Evolutionary conservation across 2,888 invertebrate genomes (phyloP).

Genomic region (Gandaritis pyraliata): DNA sequence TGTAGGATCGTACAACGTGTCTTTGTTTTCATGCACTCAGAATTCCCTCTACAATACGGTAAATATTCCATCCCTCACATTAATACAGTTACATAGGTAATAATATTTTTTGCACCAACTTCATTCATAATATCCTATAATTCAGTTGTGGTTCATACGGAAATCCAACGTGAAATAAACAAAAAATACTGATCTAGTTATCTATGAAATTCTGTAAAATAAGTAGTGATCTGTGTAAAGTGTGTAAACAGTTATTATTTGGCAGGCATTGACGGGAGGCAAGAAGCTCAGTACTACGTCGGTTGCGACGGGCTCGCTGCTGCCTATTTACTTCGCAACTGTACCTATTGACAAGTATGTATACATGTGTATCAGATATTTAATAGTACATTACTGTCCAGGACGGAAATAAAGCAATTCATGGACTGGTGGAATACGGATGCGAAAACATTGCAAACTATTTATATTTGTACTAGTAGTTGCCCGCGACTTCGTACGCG

Average conservation of each 20-base stretch:
- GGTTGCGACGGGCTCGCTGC: conserved; percentile 84
- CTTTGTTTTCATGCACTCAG: conserved; percentile 22
- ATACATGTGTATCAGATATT: too few species aligned
- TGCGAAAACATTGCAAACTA: too few species aligned
- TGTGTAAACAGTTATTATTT: too few species aligned
- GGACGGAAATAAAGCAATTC: too few species aligned
- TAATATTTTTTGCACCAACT: background rate
- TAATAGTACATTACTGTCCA: too few species aligned
- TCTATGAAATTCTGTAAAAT: too few species aligned
- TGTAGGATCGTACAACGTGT: background rate
- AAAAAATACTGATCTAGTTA: too few species aligned
- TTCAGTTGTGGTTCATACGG: background rate
- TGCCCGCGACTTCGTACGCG: too few species aligned
- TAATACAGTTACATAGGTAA: background rate
- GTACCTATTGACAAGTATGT: conserved; percentile 93
- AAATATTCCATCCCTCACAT: conserved; percentile 9
- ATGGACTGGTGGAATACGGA: too few species aligned
- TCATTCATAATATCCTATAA: background rate
- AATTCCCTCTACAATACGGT: conserved; percentile 16
- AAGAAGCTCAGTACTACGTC: conserved; percentile 89
- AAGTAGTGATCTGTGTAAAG: too few species aligned
- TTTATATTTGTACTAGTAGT: too few species aligned
- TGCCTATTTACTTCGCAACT: conserved; percentile 92
- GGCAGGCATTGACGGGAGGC: conserved; percentile 88
- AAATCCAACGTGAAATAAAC: too few species aligned